Percentiles rank a stretch among this genome's conserved stretches.
These are phyloP conservation scores for Semnornis frantzii DNA, from an alignment of 2,113 vertebrate species.

Conservation along the genomic window DNA sequence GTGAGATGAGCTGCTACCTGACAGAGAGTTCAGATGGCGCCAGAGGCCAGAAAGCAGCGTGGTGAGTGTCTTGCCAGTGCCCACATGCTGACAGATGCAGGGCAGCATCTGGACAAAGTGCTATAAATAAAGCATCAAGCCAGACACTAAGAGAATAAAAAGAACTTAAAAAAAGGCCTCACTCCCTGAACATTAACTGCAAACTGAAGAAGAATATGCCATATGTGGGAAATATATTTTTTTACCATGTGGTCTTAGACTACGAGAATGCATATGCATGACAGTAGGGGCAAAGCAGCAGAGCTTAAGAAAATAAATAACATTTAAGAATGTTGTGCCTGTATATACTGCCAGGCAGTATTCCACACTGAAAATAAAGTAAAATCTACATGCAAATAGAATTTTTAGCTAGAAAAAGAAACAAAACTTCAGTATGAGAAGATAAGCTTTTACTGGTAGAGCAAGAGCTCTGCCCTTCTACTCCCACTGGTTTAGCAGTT, in stretches of 20 bases:
- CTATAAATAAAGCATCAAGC: neutral
- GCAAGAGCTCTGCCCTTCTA: neutral
- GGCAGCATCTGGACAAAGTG: neutral
- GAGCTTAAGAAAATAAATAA: neutral
- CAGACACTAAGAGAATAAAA: neutral
- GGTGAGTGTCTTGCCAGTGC: neutral
- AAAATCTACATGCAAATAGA: neutral
- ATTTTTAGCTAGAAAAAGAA: neutral
- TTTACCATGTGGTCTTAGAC: neutral
- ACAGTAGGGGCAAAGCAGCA: neutral
- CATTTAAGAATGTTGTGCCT: neutral
- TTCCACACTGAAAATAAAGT: neutral
- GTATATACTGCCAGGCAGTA: neutral
- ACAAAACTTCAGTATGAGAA: neutral
- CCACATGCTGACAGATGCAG: neutral
- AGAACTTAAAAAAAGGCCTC: neutral
- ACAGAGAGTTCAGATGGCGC: neutral
- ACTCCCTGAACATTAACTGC: neutral
- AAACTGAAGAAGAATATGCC: neutral
- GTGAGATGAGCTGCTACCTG: neutral
- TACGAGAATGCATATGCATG: accelerated
- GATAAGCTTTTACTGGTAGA: neutral
- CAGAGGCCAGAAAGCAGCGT: neutral
- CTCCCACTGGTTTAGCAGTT: neutral
- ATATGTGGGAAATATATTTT: neutral